phyloP scores from a whole-genome alignment of 2,797 vertebrate genomes.

The Thalassophryne amazonica region DNA sequence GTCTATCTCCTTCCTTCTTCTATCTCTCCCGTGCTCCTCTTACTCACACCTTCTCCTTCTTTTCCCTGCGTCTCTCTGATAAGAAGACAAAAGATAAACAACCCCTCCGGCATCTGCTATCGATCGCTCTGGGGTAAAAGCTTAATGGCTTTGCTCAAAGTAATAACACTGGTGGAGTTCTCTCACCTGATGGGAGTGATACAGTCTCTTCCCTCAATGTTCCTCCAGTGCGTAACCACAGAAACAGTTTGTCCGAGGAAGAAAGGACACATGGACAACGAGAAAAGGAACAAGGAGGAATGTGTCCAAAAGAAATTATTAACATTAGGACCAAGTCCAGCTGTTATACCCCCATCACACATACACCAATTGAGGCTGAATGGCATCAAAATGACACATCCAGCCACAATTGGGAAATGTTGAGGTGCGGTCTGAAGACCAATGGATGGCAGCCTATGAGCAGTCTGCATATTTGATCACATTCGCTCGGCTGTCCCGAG shows the following conservation, averaged over 20 bases:
- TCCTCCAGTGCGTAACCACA: conserved; percentile 19
- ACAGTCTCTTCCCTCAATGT: conserved; percentile 46
- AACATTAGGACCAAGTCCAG: too few relatives aligned
- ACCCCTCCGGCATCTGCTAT: conserved; percentile 67
- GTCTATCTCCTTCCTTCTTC: conserved; percentile 6
- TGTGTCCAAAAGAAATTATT: conserved; percentile 7
- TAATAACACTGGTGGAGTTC: conserved; percentile 70
- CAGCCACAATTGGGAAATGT: too few relatives aligned
- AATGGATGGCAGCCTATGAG: too few relatives aligned
- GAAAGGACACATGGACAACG: conserved; percentile 1
- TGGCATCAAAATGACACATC: too few relatives aligned
- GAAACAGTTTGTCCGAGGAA: conserved; percentile 12
- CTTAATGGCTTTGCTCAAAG: conserved; percentile 71
- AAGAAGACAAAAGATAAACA: conserved; percentile 79
- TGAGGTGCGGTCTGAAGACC: too few relatives aligned
- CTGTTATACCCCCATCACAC: too few relatives aligned
- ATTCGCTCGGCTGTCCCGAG: too few relatives aligned
- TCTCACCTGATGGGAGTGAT: conserved; percentile 64
- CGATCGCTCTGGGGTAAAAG: conserved; percentile 68
- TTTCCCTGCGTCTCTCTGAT: conserved; percentile 58
- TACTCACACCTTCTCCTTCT: conserved; percentile 4
- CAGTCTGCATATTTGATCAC: too few relatives aligned
- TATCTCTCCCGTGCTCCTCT: conserved; percentile 1
- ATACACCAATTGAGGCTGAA: too few relatives aligned
- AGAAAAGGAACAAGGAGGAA: conserved; percentile 7